Evolutionary conservation across 2,888 invertebrate genomes (phyloP), one percentile per base, ranked within the genome.

Genomic region (Bedellia somnulentella): DNA sequence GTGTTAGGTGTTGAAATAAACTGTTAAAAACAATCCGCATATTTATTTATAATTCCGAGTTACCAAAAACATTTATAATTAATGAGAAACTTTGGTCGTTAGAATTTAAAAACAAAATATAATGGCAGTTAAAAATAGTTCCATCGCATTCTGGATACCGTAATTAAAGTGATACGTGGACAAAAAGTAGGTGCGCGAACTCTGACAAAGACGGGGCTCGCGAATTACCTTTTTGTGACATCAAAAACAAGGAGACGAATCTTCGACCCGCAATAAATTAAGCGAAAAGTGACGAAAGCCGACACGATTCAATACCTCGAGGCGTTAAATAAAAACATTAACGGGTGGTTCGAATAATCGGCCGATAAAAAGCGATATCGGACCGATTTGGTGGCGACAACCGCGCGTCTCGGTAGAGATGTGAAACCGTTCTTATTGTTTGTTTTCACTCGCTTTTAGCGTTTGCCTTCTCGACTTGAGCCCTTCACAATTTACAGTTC

Each of bases 261-360:
- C 54, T 51, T 45, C 40, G 42, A 18, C 49, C 50, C 50, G 62
- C 68, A 60, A 73, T 75, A 75, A 75, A 73, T 75, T 73, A 71
- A 58, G 51, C 38, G 45, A 11, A 15, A 49, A 54, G 57, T 57
- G 64, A 58, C 60, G 62, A 70, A 63, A 59, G 63, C 57, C 59
- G 68, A 68, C 71, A 64, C 60, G 57, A 57, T 57, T 61, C 68
- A 62, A 68, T 70, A 67, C 60, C 49, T 52, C 45, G 41, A 54
- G 54, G 64, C 60, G 67, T 62, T 68, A 70, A 73, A 71, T 73
- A 73, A 75, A 75, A 73, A 73, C 73, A 71, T 73, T 71, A 75
- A 71, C 62, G 58, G 49, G 57, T 54, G 54, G 51, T 57, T 57
- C 58, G 60, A 71, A 73, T 73, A 70, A 71, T 68, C 62, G 16